Base-by-base conservation (phyloP, 2,888 invertebrate species). In the Gryllus longicercus region DNA sequence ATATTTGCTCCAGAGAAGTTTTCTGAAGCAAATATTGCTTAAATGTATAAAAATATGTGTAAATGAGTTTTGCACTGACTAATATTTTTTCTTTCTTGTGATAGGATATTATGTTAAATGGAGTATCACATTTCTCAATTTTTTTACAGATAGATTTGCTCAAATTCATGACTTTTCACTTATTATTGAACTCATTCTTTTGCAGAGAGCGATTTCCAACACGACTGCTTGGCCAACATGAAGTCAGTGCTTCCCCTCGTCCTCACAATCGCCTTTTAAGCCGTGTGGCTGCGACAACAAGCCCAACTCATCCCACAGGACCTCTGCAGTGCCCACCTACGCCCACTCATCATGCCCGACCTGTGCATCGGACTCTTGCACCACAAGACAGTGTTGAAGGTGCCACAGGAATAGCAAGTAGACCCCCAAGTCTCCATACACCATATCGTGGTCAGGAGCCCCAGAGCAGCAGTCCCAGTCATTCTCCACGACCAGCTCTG, bases 301-400 rank as follows among this genome's bases (percentile, higher is more conserved):
- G 79, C 51, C 79, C 80, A 11, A 76, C 80, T 21, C 75, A 78
- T 23, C 49, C 78, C 2, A 74, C 80, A 16, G 78, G 79, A 21
- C 49, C 78, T 8, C 90, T 93, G 0, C 92, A 95, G 82, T 95
- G 95, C 85, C 95, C 95, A 4, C 96, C 96, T 0, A 96, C 96
- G 0, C 96, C 96, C 0, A 96, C 95, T 0, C 96, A 96, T 86
- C 95, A 95, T 85, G 94, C 95, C 1, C 89, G 94, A 86, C 78
- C 82, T 23, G 78, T 80, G 76, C 82, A 83, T 50, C 76, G 51
- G 21, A 75, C 81, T 25, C n/a, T 75, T 11, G 25, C 76, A 50
- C 50, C 51, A 51, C 76, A 38, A 23, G 23, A 25, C 76, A 76
- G 23, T 23, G 23, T 38, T 16, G 38, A 25, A 21, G 76, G 85